Evolutionary conservation across 2,888 invertebrate species (phyloP).

Genomic region (Volucella inflata): DNA sequence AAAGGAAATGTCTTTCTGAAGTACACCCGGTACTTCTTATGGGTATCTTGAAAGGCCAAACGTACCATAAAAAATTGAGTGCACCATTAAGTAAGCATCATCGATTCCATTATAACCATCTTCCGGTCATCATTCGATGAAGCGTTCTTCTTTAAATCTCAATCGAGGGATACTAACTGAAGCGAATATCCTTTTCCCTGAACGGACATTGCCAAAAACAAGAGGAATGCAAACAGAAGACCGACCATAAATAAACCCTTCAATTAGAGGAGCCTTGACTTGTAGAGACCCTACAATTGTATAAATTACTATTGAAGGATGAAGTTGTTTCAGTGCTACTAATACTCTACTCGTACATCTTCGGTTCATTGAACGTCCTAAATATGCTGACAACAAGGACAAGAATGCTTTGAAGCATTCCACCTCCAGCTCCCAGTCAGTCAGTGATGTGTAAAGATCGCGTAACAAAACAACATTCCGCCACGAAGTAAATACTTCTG

Average conservation of each 20-base stretch:
- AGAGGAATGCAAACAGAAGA: constrained; percentile 21
- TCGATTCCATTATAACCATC: constrained; percentile 35
- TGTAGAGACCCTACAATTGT: neutral
- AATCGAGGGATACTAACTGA: constrained; percentile 10
- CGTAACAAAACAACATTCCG: neutral
- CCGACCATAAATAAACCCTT: constrained; percentile 19
- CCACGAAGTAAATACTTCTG: neutral
- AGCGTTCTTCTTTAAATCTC: constrained; percentile 7
- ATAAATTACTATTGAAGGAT: neutral
- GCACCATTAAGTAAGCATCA: constrained; percentile 14
- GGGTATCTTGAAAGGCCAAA: constrained; percentile 11
- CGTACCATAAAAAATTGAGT: constrained; percentile 32
- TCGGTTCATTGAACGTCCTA: constrained; percentile 39
- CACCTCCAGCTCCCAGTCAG: constrained; percentile 25
- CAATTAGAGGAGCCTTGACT: constrained; percentile 25
- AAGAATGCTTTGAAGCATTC: neutral
- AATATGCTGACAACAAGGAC: neutral
- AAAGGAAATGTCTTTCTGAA: constrained; percentile 8
- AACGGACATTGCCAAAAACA: constrained; percentile 21
- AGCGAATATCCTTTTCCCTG: constrained; percentile 7
- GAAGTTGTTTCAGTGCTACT: neutral
- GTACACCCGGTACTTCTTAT: neutral
- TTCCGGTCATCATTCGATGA: constrained; percentile 16
- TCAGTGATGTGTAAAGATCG: constrained; percentile 53
- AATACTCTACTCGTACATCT: neutral